Evolutionary conservation across 2,113 vertebrate species (phyloP).

Genomic region (Ariopsis seemanni): DNA sequence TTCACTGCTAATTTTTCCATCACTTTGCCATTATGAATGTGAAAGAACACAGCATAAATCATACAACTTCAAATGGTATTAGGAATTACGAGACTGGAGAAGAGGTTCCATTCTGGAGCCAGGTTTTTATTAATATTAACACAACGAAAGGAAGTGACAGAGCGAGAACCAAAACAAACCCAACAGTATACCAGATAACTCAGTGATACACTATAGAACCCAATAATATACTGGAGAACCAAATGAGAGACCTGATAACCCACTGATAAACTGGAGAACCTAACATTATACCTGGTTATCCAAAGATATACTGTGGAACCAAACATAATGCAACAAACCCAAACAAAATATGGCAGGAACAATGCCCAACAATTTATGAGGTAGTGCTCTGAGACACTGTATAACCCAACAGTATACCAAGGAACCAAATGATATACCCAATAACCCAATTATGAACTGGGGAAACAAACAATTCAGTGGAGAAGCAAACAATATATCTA

Average conservation of each 20-base stretch:
- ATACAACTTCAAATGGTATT: background rate
- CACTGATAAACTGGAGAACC: background rate
- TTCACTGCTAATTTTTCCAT: conserved; percentile 38
- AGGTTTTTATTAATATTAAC: conserved; percentile 13
- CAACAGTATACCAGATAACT: background rate
- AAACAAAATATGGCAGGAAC: background rate
- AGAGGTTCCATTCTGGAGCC: background rate
- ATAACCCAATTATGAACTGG: background rate
- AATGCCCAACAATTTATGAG: background rate
- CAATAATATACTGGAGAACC: background rate
- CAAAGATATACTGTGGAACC: background rate
- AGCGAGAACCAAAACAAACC: background rate
- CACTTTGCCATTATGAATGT: conserved; percentile 14
- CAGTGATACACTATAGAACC: background rate
- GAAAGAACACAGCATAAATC: background rate
- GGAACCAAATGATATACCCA: background rate
- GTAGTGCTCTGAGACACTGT: background rate
- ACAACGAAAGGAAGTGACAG: background rate
- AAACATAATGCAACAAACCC: background rate
- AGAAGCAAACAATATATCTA: background rate
- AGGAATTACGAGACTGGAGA: background rate
- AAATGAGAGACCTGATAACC: no score
- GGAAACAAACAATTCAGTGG: background rate
- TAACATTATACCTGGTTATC: background rate
- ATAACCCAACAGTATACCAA: background rate